Base-by-base conservation (phyloP, 2,797 vertebrate species). In the Tangara arthus region DNA sequence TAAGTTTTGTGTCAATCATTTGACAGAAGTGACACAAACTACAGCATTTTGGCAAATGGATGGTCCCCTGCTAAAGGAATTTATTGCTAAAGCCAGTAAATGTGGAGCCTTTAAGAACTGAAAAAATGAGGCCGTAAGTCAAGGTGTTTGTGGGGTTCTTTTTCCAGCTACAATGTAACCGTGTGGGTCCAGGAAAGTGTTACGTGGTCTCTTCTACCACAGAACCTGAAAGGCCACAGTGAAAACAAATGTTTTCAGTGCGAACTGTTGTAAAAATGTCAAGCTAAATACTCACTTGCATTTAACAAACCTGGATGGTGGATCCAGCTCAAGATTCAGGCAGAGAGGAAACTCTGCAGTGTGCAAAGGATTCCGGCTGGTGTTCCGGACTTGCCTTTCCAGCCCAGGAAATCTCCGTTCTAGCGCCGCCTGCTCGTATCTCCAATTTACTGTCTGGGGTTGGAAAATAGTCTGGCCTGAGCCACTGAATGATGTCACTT, bases 91-190 rank as follows among this genome's bases (percentile, higher is more conserved):
- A 97, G 99, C 99, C 96, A 99, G 99, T 97, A 99, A 98, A 98
- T 99, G 98, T n/a, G 99, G 99, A 96, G 99, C 99, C 93, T 99
- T 99, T 97, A 99, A 98, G 97, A 99, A 99, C 98, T 99, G 98
- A 99, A 91, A 42, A 99, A 93, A 41, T 32, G 17, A 94, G 90
- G 92, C 91, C 42, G 94, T 83, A 95, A 95, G 95, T 91, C 72
- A 26, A 0, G 10, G 49, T 57, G 66, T 63, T 35, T 26, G 56
- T 53, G 87, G 82, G 83, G 9, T 53, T 6, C 5, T 28, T 53
- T 59, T 68, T 87, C 66, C 41, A 75, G 66, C 65, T 82, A 2
- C 24, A 63, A 9, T 0, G 0, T 34, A 27, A 93, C 81, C 37
- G 53, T 75, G 35, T n/a, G 16, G 71, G 59, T 79, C 32, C 57